Percentiles rank a stretch among this genome's conserved stretches.
phyloP scores from a whole-genome alignment of 2,113 vertebrate species.

The Falcunculus frontatus region DNA sequence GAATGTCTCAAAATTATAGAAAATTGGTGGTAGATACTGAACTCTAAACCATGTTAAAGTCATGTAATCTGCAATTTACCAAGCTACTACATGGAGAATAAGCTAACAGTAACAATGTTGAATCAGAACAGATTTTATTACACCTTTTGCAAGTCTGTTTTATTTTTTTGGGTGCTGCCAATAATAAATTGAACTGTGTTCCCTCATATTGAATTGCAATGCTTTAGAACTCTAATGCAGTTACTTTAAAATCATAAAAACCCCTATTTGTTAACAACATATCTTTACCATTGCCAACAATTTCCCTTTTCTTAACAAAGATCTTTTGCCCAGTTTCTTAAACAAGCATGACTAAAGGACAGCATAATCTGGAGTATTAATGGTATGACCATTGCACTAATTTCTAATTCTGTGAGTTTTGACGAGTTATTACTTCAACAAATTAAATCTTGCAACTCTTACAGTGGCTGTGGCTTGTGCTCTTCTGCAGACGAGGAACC shows the following conservation, averaged over 20 bases:
- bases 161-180: background rate
- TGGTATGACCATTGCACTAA: background rate
- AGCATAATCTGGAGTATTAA: background rate
- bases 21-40: background rate
- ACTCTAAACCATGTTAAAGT: background rate
- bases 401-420: background rate
- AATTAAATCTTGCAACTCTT: background rate
- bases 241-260: background rate
- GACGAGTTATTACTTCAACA: background rate
- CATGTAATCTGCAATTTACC: background rate
- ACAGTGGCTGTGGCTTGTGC: background rate
- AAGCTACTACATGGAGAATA: background rate
- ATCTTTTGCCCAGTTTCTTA: background rate
- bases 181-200: background rate
- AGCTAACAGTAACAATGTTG: background rate
- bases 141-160: background rate
- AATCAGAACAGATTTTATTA: background rate
- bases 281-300: background rate
- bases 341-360: background rate
- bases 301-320: background rate
- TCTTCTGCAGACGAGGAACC: background rate
- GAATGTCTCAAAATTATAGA: background rate
- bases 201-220: background rate
- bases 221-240: background rate
- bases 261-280: background rate